Evolutionary conservation across 2,797 vertebrate genomes (phyloP).

Genomic region (Ceyx erithaca): DNA sequence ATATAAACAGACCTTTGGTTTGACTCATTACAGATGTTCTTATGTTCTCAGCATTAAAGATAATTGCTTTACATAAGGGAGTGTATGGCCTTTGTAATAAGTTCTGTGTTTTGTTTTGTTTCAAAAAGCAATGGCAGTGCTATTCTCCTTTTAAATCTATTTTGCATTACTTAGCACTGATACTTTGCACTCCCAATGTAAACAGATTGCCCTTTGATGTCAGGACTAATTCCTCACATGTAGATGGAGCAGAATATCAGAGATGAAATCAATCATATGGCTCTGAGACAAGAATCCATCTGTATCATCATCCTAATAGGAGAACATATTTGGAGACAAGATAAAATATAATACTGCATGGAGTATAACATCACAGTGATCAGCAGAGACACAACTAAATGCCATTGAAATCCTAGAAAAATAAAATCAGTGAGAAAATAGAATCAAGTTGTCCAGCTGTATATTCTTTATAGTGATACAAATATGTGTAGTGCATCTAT

Average conservation of each 20-base stretch:
- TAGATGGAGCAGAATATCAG: slow-evolving; percentile 55
- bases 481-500: not conserved
- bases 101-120: not conserved
- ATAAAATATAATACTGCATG: slow-evolving; percentile 12
- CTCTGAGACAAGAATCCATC: slow-evolving; percentile 51
- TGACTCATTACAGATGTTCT: slow-evolving; percentile 3
- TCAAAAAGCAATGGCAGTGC: not conserved
- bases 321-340: slow-evolving; percentile 41
- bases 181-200: slow-evolving; percentile 40
- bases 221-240: slow-evolving; percentile 40
- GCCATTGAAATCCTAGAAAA: not conserved
- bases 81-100: not conserved
- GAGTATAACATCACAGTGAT: slow-evolving; percentile 22
- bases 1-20: not conserved
- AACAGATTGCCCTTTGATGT: slow-evolving; percentile 68
- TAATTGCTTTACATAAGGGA: slow-evolving; percentile 11
- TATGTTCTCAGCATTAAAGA: slow-evolving; percentile 8
- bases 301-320: slow-evolving; percentile 48
- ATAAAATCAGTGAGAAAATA: not conserved
- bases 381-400: slow-evolving; percentile 8
- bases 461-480: not conserved
- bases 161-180: slow-evolving; percentile 1
- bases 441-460: not conserved
- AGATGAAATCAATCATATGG: slow-evolving; percentile 61
- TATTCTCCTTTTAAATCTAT: slow-evolving; percentile 30